phyloP scores from a whole-genome alignment of 2,888 invertebrate species.

The Rhaphigaster nebulosa region DNA sequence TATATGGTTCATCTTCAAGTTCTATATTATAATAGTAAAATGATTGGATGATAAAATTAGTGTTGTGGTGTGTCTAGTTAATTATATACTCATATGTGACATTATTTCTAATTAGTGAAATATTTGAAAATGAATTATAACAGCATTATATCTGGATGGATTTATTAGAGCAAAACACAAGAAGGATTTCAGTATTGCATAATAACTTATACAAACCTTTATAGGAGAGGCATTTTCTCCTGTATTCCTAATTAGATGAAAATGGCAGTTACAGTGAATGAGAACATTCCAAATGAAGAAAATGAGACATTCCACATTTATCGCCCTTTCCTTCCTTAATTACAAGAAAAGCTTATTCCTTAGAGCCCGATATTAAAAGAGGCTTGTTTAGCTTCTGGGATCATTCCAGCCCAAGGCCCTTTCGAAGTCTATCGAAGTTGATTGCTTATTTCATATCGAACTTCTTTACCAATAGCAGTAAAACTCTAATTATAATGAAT shows the following conservation, averaged over 20 bases:
- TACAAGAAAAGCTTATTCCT: slow-evolving; percentile 26
- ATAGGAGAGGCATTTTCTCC: neutral
- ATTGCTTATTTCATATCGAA: slow-evolving; percentile 8
- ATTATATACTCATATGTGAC: neutral
- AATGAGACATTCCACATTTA: slow-evolving; percentile 32
- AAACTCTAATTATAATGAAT: neutral
- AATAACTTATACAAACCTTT: slow-evolving; percentile 2
- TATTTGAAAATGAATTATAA: neutral
- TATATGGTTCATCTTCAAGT: neutral
- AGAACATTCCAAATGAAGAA: slow-evolving; percentile 33
- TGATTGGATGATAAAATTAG: too few species aligned
- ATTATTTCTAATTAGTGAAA: neutral
- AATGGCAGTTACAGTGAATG: slow-evolving; percentile 16
- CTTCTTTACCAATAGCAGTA: neutral
- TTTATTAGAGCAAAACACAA: neutral
- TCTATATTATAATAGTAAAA: too few species aligned
- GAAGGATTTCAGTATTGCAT: neutral
- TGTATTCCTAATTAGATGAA: slow-evolving; percentile 35
- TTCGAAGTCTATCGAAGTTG: slow-evolving; percentile 24
- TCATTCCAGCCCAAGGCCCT: neutral
- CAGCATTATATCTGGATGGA: neutral
- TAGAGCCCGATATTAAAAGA: slow-evolving; percentile 10
- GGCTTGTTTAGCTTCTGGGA: slow-evolving; percentile 30
- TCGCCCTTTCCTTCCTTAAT: slow-evolving; percentile 39
- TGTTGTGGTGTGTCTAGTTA: neutral